A percentile compares a stretch with the other conserved stretches of the same genome.
phyloP scores from a whole-genome alignment of 1,140 invertebrate genomes.

The Heliconius congener region DNA sequence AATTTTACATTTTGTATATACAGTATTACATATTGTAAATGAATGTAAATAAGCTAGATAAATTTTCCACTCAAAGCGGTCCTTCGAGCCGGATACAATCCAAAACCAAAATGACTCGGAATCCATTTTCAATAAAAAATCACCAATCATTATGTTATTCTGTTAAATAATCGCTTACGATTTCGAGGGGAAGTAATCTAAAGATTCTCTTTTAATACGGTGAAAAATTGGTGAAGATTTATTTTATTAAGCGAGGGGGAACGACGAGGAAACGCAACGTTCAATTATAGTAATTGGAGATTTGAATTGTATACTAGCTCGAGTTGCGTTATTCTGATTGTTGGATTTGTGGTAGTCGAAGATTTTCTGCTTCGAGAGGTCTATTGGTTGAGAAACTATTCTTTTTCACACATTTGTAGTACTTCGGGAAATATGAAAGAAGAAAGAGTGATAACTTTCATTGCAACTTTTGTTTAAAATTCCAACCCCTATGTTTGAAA shows the following conservation, averaged over 20 bases:
- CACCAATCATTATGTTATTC: slow-evolving; percentile 45
- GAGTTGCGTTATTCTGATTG: slow-evolving; percentile 22
- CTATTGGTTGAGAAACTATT: not conserved
- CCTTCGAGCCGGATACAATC: slow-evolving; percentile 5
- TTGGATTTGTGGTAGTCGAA: slow-evolving; percentile 13
- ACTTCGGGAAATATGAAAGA: too few relatives aligned
- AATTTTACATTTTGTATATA: too few relatives aligned
- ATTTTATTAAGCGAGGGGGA: slow-evolving; percentile 47
- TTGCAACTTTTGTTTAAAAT: too few relatives aligned
- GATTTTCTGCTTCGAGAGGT: not conserved
- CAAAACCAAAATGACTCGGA: slow-evolving; percentile 14
- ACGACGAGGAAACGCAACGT: slow-evolving; percentile 36
- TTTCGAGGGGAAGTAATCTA: slow-evolving; percentile 39
- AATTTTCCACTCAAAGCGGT: not conserved
- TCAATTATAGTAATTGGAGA: slow-evolving; percentile 48
- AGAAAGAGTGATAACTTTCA: too few relatives aligned
- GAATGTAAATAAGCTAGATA: not conserved
- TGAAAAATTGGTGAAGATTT: slow-evolving; percentile 46
- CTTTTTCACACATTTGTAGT: too few relatives aligned
- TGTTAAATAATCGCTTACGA: slow-evolving; percentile 41
- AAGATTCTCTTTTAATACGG: slow-evolving; percentile 40
- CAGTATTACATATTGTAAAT: too few relatives aligned
- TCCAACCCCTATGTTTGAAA: too few relatives aligned
- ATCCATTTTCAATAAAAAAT: slow-evolving; percentile 30
- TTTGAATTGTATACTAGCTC: slow-evolving; percentile 38